These are phyloP conservation scores for Spea multiplicata DNA, from an alignment of 2,113 vertebrate species.

Conservation along the genomic window DNA sequence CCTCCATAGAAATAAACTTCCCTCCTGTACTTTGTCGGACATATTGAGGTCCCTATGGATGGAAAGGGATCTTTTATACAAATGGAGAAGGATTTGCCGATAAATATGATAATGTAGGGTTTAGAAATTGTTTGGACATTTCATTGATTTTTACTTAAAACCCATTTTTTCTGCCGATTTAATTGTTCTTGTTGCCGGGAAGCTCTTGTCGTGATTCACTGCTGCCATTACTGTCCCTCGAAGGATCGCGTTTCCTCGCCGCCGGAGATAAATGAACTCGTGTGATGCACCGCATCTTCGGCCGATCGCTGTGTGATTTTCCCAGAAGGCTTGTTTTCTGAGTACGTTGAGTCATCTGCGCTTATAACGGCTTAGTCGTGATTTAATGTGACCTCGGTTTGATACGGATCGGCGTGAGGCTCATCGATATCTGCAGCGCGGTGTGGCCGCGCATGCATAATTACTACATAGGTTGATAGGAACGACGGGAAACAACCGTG, in stretches of 20 bases:
- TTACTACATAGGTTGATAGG: not conserved
- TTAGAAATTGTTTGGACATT: not conserved
- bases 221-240: slow-evolving; percentile 60
- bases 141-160: slow-evolving; percentile 3
- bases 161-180: slow-evolving; percentile 16
- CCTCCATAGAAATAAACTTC: too few species aligned
- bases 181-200: not conserved
- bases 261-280: slow-evolving; percentile 65
- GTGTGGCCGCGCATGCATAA: slow-evolving; percentile 24
- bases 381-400: slow-evolving; percentile 71
- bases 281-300: slow-evolving; percentile 70
- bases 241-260: slow-evolving; percentile 68
- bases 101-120: too few species aligned
- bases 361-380: slow-evolving; percentile 67
- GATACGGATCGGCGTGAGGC: slow-evolving; percentile 73
- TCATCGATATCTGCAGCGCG: slow-evolving; percentile 69
- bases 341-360: slow-evolving; percentile 70
- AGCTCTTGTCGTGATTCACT: slow-evolving; percentile 47
- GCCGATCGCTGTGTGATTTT: slow-evolving; percentile 69
- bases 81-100: too few species aligned
- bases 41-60: too few species aligned
- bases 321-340: slow-evolving; percentile 68
- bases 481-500: too few species aligned
- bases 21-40: too few species aligned
- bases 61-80: too few species aligned